phyloP scores from a whole-genome alignment of 2,888 invertebrate species.

The Blastobasis adustella region DNA sequence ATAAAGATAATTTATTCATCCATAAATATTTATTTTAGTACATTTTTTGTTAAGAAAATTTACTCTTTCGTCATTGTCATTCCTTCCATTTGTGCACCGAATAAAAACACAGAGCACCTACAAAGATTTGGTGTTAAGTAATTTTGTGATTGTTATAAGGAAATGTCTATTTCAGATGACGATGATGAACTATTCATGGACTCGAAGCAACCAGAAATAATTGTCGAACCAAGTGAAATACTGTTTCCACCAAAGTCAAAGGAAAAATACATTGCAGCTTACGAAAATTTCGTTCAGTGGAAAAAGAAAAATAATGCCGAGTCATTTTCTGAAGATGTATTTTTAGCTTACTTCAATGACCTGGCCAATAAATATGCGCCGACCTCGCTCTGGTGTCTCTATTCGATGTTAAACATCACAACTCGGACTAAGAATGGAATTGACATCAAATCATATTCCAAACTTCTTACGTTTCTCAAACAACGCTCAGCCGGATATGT shows the following conservation, averaged over 20 bases:
- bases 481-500: neutral
- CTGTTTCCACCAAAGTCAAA: neutral
- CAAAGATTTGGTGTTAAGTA: too few species aligned
- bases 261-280: neutral
- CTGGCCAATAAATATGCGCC: slow-evolving; percentile 1
- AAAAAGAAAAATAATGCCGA: neutral
- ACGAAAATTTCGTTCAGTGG: neutral
- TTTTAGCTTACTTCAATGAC: neutral
- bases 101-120: too few species aligned
- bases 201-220: too few species aligned
- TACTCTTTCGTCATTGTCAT: too few species aligned
- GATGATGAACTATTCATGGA: too few species aligned
- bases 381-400: neutral
- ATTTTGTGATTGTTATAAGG: too few species aligned
- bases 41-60: too few species aligned
- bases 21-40: too few species aligned
- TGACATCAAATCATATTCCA: neutral
- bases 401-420: slow-evolving; percentile 2
- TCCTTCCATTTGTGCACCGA: too few species aligned
- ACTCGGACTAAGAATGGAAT: neutral
- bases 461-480: slow-evolving; percentile 2
- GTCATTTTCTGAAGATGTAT: neutral
- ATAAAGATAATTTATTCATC: too few species aligned
- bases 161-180: too few species aligned
- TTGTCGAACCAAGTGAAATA: neutral